Evolutionary conservation across 2,113 vertebrate species (phyloP).

Genomic region (Otis tarda): DNA sequence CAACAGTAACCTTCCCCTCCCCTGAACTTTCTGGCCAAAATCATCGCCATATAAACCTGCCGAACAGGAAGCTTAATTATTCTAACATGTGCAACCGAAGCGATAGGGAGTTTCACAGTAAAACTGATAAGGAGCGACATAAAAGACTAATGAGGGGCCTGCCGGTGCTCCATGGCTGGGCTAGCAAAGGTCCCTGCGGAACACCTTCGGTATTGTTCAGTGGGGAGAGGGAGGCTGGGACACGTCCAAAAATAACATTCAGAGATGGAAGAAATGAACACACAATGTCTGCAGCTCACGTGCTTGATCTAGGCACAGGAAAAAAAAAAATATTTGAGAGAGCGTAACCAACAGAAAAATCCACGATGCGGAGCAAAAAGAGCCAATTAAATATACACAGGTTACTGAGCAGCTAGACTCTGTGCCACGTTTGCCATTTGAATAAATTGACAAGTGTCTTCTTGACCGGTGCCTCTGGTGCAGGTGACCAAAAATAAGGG

Average conservation of each 20-base stretch:
- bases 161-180: background rate
- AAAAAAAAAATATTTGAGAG: background rate
- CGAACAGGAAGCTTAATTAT: slow-evolving; percentile 45
- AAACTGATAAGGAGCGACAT: slow-evolving; percentile 54
- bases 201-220: slow-evolving; percentile 37
- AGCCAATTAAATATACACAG: background rate
- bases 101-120: slow-evolving; percentile 40
- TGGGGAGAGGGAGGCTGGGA: background rate
- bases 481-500: background rate
- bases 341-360: background rate
- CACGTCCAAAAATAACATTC: slow-evolving; percentile 1
- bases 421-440: background rate
- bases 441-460: background rate
- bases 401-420: background rate
- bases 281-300: background rate
- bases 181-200: background rate
- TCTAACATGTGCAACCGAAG: slow-evolving; percentile 21
- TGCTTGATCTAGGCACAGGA: background rate
- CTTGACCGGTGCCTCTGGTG: background rate
- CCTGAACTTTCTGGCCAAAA: slow-evolving; percentile 26
- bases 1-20: background rate
- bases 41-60: slow-evolving; percentile 11
- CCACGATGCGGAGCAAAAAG: accelerated
- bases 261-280: background rate
- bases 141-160: slow-evolving; percentile 45